phyloP scores from a whole-genome alignment of 1,140 invertebrate genomes.

The Solenopsis fugax region DNA sequence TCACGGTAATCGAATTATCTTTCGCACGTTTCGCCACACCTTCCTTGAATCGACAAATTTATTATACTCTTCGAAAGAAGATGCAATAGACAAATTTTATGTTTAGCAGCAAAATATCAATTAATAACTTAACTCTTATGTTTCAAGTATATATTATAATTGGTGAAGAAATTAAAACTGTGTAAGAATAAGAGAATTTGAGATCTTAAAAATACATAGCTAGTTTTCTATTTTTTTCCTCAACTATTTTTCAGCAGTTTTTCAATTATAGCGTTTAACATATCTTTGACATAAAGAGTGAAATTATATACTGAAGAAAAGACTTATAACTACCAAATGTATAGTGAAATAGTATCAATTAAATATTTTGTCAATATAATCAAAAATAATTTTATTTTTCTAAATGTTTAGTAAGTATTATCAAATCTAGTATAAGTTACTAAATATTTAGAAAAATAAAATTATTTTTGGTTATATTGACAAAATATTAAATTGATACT shows the following conservation, averaged over 20 bases:
- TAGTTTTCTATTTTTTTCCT: neutral
- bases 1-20: constrained; percentile 60
- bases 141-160: neutral
- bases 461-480: too few species aligned
- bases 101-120: neutral
- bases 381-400: too few species aligned
- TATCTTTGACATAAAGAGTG: neutral
- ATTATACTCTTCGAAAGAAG: neutral
- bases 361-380: too few species aligned
- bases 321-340: too few species aligned
- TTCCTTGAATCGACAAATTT: constrained; percentile 27
- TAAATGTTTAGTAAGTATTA: too few species aligned
- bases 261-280: neutral
- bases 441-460: too few species aligned
- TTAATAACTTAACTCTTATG: neutral
- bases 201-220: neutral
- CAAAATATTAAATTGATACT: too few species aligned
- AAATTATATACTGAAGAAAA: too few species aligned
- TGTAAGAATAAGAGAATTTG: neutral
- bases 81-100: neutral
- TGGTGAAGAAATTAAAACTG: neutral
- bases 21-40: constrained; percentile 25
- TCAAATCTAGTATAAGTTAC: too few species aligned
- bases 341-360: too few species aligned
- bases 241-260: neutral